Evolutionary conservation across 2,888 invertebrate genomes (phyloP).

Genomic region (Agonum fuliginosum): DNA sequence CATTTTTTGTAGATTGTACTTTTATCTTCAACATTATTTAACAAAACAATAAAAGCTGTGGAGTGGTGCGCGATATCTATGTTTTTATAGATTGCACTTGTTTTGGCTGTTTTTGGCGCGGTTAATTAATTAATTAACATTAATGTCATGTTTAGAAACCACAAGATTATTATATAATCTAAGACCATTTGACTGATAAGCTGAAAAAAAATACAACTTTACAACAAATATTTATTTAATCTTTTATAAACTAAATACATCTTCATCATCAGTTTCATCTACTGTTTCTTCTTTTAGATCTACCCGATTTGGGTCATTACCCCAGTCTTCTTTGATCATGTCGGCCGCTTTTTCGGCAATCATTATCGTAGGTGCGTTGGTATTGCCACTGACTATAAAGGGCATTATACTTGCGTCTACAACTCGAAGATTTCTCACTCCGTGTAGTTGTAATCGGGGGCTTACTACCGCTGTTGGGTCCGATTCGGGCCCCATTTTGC

Average conservation of each 20-base stretch:
- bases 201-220: background rate
- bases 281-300: background rate
- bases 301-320: conserved; percentile 58
- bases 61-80: no score
- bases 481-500: conserved; percentile 79
- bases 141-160: no score
- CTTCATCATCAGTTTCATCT: background rate
- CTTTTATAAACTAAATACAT: background rate
- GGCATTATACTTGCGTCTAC: conserved; percentile 92
- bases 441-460: conserved; percentile 74
- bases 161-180: no score
- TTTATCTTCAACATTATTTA: no score
- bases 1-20: no score
- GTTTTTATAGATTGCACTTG: no score
- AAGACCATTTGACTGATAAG: background rate
- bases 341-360: conserved; percentile 89
- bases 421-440: conserved; percentile 81
- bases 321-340: conserved; percentile 86
- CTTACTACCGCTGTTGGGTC: conserved; percentile 68
- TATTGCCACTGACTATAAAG: conserved; percentile 85
- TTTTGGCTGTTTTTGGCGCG: no score
- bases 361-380: conserved; percentile 89
- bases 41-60: no score
- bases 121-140: no score
- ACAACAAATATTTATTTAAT: background rate